Evolutionary conservation across 1,140 invertebrate species (phyloP).

Genomic region (Megalopta genalis): DNA sequence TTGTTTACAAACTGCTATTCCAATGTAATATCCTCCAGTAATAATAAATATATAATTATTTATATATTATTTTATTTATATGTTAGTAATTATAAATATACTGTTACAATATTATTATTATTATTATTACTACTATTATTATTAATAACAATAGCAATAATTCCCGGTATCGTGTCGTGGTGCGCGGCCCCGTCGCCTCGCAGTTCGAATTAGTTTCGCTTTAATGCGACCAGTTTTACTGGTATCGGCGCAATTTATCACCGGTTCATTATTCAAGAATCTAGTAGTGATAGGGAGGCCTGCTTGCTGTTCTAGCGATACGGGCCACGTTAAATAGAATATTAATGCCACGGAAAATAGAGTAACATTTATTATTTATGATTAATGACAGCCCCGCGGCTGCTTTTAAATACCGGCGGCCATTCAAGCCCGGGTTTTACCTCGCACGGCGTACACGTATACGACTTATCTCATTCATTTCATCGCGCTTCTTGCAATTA

Average conservation of each 20-base stretch:
- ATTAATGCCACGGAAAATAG: conserved; percentile 7
- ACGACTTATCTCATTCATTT: conserved; percentile 2
- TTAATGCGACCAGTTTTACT: background rate
- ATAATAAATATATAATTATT: no score
- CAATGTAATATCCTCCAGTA: no score
- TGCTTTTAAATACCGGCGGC: background rate
- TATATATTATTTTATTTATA: no score
- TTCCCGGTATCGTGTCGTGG: background rate
- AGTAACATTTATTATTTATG: conserved; percentile 4
- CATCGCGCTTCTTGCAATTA: conserved; percentile 1
- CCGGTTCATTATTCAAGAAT: background rate
- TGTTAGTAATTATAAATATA: no score
- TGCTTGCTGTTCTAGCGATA: background rate
- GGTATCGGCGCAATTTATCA: conserved; percentile 7
- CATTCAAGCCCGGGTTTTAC: background rate
- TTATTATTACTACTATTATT: no score
- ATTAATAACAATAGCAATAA: background rate
- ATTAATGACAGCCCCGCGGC: background rate
- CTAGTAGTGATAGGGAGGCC: background rate
- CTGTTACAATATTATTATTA: no score
- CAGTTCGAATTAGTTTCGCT: background rate
- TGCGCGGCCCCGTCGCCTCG: background rate
- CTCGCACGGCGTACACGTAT: background rate
- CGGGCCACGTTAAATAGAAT: background rate
- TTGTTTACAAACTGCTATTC: no score